A percentile compares a stretch with the other conserved stretches of the same genome.
phyloP scores from a whole-genome alignment of 2,113 vertebrate species.

The Chloropsis cyanopogon region DNA sequence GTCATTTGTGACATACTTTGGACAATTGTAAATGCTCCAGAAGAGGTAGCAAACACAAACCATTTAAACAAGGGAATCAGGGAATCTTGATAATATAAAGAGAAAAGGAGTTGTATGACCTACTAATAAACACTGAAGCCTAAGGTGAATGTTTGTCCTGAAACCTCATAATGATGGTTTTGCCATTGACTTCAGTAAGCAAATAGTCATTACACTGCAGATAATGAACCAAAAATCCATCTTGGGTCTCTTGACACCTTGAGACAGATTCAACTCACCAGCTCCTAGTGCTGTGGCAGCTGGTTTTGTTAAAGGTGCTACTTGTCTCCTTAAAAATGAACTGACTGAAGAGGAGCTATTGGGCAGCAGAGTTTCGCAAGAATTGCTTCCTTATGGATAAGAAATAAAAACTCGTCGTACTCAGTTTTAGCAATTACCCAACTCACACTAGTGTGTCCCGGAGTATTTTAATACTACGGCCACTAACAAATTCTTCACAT shows the following conservation, averaged over 20 bases:
- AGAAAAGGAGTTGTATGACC: neutral
- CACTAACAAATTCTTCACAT: neutral
- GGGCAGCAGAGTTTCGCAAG: neutral
- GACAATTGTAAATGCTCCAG: neutral
- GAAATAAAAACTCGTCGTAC: neutral
- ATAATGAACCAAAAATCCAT: neutral
- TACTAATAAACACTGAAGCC: neutral
- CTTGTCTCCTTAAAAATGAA: neutral
- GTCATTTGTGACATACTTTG: neutral
- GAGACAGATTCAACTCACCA: neutral
- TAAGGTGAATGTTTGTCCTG: neutral
- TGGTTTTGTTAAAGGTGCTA: neutral
- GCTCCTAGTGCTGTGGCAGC: neutral
- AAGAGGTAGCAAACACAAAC: neutral
- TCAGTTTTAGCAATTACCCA: neutral
- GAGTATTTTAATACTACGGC: neutral
- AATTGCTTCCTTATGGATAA: neutral
- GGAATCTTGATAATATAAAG: neutral
- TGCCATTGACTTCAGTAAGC: neutral
- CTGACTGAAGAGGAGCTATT: neutral
- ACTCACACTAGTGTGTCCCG: accelerated
- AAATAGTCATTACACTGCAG: neutral
- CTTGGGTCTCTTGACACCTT: neutral
- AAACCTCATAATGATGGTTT: neutral
- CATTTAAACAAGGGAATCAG: neutral